Conservation (phyloP, 1,140 invertebrate genomes). For the Heliconius hewitsoni region DNA sequence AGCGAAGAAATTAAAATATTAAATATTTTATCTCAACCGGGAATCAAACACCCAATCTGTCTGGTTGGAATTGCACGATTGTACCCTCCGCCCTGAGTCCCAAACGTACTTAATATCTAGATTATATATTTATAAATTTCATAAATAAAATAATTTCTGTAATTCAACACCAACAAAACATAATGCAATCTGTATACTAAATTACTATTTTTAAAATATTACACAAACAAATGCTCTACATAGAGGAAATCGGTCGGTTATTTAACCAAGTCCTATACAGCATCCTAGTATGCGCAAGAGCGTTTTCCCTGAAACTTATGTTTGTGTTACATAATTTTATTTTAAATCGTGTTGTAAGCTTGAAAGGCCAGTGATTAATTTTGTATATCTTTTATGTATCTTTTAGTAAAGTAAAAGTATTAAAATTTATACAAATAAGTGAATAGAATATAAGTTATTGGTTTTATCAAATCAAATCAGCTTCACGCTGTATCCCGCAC, state of each 20-base stretch:
- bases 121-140: too few relatives aligned
- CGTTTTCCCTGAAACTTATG: constrained; percentile 16
- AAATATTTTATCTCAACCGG: too few relatives aligned
- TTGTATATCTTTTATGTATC: background rate
- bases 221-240: constrained; percentile 7
- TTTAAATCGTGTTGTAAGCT: background rate
- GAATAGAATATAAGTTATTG: background rate
- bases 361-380: background rate
- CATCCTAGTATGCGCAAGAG: constrained; percentile 45
- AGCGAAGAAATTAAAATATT: too few relatives aligned
- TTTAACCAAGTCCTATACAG: constrained; percentile 44
- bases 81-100: too few relatives aligned
- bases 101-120: too few relatives aligned
- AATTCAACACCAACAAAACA: background rate
- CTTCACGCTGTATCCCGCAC: too few relatives aligned
- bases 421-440: background rate
- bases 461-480: background rate
- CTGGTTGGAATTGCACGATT: too few relatives aligned
- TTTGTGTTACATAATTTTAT: constrained; percentile 7
- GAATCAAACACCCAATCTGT: too few relatives aligned
- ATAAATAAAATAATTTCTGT: background rate
- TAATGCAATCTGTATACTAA: constrained; percentile 13
- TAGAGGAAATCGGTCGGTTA: constrained; percentile 30
- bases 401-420: background rate
- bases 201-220: constrained; percentile 34